These are phyloP conservation scores for Neomorphus geoffroyi DNA, from an alignment of 2,797 vertebrate species.

Conservation along the genomic window DNA sequence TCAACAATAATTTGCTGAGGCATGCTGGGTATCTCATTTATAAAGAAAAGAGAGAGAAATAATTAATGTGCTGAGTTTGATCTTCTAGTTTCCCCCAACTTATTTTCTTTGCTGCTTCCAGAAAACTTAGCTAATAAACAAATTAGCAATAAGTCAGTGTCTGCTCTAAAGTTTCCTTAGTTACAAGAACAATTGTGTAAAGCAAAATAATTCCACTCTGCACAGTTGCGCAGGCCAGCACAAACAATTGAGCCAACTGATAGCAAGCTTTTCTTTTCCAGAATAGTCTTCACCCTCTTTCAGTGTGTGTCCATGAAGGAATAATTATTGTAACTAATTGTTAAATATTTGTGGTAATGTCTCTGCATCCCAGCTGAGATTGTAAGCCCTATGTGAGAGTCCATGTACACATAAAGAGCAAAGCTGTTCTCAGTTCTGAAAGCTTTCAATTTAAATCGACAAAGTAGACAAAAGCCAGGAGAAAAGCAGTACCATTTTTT, in stretches of 20 bases:
- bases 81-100: not conserved
- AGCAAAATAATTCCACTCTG: conserved; percentile 8
- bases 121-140: conserved; percentile 27
- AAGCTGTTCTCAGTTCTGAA: not conserved
- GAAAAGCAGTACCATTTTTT: not conserved
- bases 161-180: conserved; percentile 12
- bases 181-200: not conserved
- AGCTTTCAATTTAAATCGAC: not conserved
- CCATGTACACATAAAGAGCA: not conserved
- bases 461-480: not conserved
- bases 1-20: conserved; percentile 20
- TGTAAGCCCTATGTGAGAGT: not conserved
- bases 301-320: not conserved
- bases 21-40: not conserved
- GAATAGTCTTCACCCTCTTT: not conserved
- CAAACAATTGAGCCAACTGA: conserved; percentile 5
- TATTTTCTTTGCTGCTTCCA: conserved; percentile 6
- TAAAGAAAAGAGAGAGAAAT: conserved; percentile 3
- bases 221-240: not conserved
- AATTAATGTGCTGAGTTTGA: not conserved
- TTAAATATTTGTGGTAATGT: not conserved
- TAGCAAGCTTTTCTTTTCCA: not conserved
- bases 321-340: not conserved
- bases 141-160: not conserved
- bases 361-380: not conserved